Base-by-base conservation (phyloP, 2,888 invertebrate genomes). In the Vandiemenella viatica region DNA sequence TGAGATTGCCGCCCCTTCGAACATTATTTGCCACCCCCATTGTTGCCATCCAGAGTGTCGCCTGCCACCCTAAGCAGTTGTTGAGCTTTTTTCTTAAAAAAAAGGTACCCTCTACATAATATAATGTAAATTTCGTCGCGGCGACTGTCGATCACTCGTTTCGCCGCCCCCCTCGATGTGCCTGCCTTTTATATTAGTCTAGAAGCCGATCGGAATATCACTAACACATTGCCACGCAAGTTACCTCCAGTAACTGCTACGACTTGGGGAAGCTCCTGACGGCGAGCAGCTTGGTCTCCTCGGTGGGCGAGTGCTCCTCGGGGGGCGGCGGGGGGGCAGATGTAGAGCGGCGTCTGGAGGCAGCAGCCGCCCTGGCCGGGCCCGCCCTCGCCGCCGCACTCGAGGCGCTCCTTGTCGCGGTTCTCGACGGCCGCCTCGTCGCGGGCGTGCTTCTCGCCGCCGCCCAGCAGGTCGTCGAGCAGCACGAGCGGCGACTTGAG, bases 271-370 rank as follows among this genome's bases (percentile, higher is more conserved):
- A 38, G n/a, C n/a, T 10, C 20, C 19, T 32, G 22, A 17, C 38
- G n/a, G 19, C 23, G 26, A 55, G 48, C 55, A 72, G 59, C 56
- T 66, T 64, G 43, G 70, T 71, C 58, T 72, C 72, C 59, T 73
- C 73, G 42, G 69, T 70, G 13, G 72, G 71, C 20, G 71, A 71
- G 51, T 63, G 62, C 55, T 71, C 70, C 46, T 68, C 69, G 65
- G 20, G 70, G 69, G n/a, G 71, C 70, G 26, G 71, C 70, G 26
- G 71, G 71, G 21, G 72, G 72, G 57, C 71, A 72, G 51, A 72
- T 71, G 60, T 68, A 71, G 54, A 71, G 61, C 18, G 70, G 69
- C 55, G 58, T 37, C 37, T 45, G 38, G 15, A 47, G 37, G 37
- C 43, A 43, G 5, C 45, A 43, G 13, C 49, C 37, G 4, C 46